Evolutionary conservation across 2,113 vertebrate species (phyloP), one percentile per base, ranked within the genome.

Genomic region (Junco hyemalis): DNA sequence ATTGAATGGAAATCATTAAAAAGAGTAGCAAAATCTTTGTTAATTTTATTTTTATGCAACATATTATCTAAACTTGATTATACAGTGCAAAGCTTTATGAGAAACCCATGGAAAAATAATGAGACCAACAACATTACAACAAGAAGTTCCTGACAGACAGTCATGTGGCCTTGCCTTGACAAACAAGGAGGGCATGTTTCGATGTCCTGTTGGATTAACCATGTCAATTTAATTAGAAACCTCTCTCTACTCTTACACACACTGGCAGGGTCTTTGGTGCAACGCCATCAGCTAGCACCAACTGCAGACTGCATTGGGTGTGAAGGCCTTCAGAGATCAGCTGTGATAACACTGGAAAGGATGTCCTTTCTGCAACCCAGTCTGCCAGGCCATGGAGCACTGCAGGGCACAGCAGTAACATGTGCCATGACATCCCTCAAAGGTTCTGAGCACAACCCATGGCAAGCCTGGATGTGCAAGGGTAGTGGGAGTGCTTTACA

Each of bases 41-140:
- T 92, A 91, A 88, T 47, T 76, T 76, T 17, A 50, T 50, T 94
- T 97, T 86, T 89, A 86, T 91, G 44, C 59, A 85, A 60, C 13
- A 6, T 63, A 85, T 79, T 88, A 93, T 91, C 69, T 96, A 96
- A 96, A 95, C 92, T 96, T 9, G 28, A 59, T 92, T 96, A 84
- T 79, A 96, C 92, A 94, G 78, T 84, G 77, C 50, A 96, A 78
- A 89, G 13, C 28, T 81, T 31, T 53, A 86, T 45, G 65, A 93
- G 90, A 78, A 78, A 95, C 8, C 23, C 72, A 81, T 79, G 74
- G 84, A 89, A 96, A 97, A 96, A 94, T 50, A 96, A 93, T 78
- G 79, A 94, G 83, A 83, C 48, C n/a, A 64, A 59, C 38, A 90
- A 44, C 33, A 59, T 87, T 88, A 56, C 56, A 88, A 80, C 14